Conservation (phyloP, 1,140 invertebrate genomes). For the Philotrypesis tridentata region DNA sequence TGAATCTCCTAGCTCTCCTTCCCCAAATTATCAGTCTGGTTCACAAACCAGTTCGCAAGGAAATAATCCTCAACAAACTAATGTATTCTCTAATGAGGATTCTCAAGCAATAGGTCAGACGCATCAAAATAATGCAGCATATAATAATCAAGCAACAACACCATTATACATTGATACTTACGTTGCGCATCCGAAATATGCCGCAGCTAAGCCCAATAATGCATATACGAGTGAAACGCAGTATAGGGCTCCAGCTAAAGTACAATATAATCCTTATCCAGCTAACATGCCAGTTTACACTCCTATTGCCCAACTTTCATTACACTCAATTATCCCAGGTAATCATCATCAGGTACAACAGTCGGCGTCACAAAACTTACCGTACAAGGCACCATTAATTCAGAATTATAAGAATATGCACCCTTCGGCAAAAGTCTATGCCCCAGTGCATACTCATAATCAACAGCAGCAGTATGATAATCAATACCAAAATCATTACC, state of each 20-base stretch:
- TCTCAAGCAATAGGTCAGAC: background rate
- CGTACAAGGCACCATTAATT: conserved; percentile 3
- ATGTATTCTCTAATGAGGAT: conserved; percentile 13
- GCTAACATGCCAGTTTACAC: conserved; percentile 6
- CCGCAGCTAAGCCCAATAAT: background rate
- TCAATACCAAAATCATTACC: conserved; percentile 11
- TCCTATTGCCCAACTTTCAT: background rate
- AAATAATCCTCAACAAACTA: background rate
- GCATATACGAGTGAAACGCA: background rate
- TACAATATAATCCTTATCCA: conserved; percentile 24
- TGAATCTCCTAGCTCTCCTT: background rate
- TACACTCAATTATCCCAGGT: background rate
- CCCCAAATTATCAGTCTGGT: background rate
- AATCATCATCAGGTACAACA: background rate
- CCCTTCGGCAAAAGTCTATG: background rate
- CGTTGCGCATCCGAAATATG: conserved; percentile 1
- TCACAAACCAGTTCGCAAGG: background rate
- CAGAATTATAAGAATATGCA: background rate
- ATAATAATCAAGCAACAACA: conserved; percentile 9
- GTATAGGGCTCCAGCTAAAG: background rate
- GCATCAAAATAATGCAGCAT: background rate
- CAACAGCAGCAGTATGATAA: background rate
- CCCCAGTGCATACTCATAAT: background rate
- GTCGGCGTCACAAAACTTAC: background rate
- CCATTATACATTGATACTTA: background rate